These are phyloP conservation scores for Parapsyche elsis DNA, from an alignment of 1,140 invertebrate genomes.

Conservation along the genomic window DNA sequence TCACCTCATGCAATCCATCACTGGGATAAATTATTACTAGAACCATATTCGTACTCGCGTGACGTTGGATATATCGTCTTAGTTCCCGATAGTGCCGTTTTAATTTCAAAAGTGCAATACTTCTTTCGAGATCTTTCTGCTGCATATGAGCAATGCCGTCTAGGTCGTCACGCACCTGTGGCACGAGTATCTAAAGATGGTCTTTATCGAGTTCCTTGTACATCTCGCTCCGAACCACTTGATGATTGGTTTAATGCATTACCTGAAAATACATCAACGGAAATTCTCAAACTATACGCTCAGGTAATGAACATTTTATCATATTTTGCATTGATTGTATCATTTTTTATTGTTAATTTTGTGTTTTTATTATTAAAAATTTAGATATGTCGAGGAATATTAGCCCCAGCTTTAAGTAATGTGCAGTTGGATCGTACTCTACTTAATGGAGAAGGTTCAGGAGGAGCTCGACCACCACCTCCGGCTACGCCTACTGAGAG, in stretches of 20 bases:
- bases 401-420: slow-evolving; percentile 85
- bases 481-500: slow-evolving; percentile 66
- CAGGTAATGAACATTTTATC: slow-evolving; percentile 68
- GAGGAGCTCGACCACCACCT: slow-evolving; percentile 58
- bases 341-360: background rate
- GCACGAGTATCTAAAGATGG: slow-evolving; percentile 87
- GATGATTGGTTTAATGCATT: slow-evolving; percentile 93
- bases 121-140: slow-evolving; percentile 95
- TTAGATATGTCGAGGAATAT: slow-evolving; percentile 71
- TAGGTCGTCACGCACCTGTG: slow-evolving; percentile 91
- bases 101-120: slow-evolving; percentile 80
- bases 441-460: slow-evolving; percentile 71
- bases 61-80: slow-evolving; percentile 96
- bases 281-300: slow-evolving; percentile 88
- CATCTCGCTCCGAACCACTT: slow-evolving; percentile 74
- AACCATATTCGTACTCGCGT: slow-evolving; percentile 92
- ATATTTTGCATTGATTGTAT: background rate
- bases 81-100: slow-evolving; percentile 89
- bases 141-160: slow-evolving; percentile 91
- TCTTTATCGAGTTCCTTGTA: slow-evolving; percentile 86
- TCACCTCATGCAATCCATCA: slow-evolving; percentile 93
- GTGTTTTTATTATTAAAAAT: background rate
- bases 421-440: slow-evolving; percentile 84
- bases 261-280: slow-evolving; percentile 82
- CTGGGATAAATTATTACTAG: slow-evolving; percentile 94